A percentile compares a stretch with the other conserved stretches of the same genome.
Conservation (phyloP, 2,888 invertebrate genomes). For the Campaea margaritaria region DNA sequence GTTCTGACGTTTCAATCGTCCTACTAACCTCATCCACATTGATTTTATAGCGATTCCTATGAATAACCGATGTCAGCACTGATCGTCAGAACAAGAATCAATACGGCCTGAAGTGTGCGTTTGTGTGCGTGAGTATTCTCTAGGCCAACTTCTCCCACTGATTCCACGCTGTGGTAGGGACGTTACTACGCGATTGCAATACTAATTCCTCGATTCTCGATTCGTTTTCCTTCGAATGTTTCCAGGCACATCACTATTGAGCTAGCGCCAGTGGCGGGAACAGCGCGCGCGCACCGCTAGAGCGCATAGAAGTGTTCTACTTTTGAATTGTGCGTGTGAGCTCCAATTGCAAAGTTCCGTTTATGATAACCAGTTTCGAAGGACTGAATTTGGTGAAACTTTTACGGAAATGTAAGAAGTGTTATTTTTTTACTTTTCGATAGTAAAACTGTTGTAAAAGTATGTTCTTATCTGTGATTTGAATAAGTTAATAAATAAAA, state of each 20-base stretch:
- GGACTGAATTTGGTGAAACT: conserved; percentile 6
- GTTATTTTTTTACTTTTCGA: neutral
- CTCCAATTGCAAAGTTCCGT: conserved; percentile 48
- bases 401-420: conserved; percentile 11
- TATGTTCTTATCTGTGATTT: too few species aligned
- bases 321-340: conserved; percentile 42
- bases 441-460: too few species aligned
- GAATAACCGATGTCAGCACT: too few species aligned
- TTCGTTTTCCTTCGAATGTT: conserved; percentile 47
- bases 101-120: too few species aligned
- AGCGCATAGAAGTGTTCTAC: conserved; percentile 50
- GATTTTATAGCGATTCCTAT: too few species aligned
- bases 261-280: conserved; percentile 69
- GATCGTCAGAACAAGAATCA: too few species aligned
- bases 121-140: too few species aligned
- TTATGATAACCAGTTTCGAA: conserved; percentile 20
- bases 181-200: conserved; percentile 58
- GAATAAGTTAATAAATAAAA: too few species aligned
- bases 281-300: conserved; percentile 56
- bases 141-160: conserved; percentile 17
- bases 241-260: conserved; percentile 67
- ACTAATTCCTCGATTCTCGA: conserved; percentile 63
- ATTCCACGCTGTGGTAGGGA: conserved; percentile 31
- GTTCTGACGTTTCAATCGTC: too few species aligned
- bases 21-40: too few species aligned